Conservation (phyloP, 1,140 invertebrate genomes). For the Grapholita molesta region DNA sequence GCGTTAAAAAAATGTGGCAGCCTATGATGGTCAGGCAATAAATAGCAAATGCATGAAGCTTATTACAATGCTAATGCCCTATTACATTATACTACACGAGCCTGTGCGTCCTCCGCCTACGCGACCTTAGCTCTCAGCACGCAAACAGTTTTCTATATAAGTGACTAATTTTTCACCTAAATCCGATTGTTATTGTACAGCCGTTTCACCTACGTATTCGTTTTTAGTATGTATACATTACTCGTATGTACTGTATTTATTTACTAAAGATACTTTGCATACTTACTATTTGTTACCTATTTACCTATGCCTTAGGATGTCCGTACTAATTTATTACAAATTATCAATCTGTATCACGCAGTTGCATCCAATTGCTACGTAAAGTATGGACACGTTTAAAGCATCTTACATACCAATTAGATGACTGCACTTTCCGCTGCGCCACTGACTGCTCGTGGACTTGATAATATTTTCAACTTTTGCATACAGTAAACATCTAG, state of each 20-base stretch:
- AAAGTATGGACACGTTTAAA: constrained; percentile 24
- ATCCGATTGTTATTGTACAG: too few relatives aligned
- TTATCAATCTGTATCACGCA: constrained; percentile 31
- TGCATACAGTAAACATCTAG: constrained; percentile 27
- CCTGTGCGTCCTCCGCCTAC: constrained; percentile 17
- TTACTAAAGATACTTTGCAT: too few relatives aligned
- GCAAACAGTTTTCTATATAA: background rate
- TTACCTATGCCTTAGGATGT: background rate
- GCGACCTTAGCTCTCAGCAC: background rate
- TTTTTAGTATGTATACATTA: too few relatives aligned
- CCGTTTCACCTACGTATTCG: too few relatives aligned
- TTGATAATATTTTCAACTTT: constrained; percentile 35
- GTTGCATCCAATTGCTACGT: constrained; percentile 27
- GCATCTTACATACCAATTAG: constrained; percentile 20
- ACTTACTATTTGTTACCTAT: too few relatives aligned
- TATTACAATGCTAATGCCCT: constrained; percentile 30
- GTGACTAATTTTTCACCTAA: background rate
- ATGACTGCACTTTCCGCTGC: constrained; percentile 34
- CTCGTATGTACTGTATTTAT: too few relatives aligned
- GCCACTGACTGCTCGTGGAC: constrained; percentile 43
- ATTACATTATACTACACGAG: constrained; percentile 7
- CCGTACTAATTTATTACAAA: constrained; percentile 9
- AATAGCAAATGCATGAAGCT: constrained; percentile 26
- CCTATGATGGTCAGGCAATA: constrained; percentile 11
- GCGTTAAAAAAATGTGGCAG: background rate